Percentiles rank a stretch among this genome's conserved stretches.
Evolutionary conservation across 2,797 vertebrate genomes (phyloP).

Genomic region (Naso thynnoides): DNA sequence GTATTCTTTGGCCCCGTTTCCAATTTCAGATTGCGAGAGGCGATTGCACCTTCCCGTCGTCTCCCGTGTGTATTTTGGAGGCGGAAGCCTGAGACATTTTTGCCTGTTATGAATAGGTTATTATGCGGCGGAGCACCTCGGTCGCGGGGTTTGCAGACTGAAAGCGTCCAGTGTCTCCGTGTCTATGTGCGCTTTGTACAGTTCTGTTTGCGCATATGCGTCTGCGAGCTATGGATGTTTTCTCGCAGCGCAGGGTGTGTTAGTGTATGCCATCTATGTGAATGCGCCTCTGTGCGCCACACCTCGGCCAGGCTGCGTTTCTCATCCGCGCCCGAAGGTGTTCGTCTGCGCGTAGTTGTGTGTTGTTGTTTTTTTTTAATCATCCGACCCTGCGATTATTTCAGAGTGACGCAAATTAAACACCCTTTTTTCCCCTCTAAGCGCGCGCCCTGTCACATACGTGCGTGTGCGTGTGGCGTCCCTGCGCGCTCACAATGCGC

Average conservation of each 20-base stretch:
- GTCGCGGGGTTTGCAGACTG: constrained; percentile 55
- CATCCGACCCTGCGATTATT: not conserved
- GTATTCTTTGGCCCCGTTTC: constrained; percentile 71
- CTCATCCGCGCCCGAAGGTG: not conserved
- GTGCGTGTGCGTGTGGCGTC: no score
- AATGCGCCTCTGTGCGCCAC: constrained; percentile 73
- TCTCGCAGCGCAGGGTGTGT: constrained; percentile 58
- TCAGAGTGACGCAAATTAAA: constrained; percentile 11
- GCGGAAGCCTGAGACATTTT: constrained; percentile 76
- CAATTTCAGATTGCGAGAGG: constrained; percentile 68
- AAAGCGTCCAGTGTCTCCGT: constrained; percentile 81
- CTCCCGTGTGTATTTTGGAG: constrained; percentile 79
- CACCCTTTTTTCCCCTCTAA: constrained; percentile 10
- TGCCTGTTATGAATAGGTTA: constrained; percentile 81
- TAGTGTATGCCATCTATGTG: constrained; percentile 57
- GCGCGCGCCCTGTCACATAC: not conserved
- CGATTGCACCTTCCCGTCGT: constrained; percentile 67
- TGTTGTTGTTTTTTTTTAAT: constrained; percentile 1
- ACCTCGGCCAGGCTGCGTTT: constrained; percentile 4
- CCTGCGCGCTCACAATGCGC: constrained; percentile 7
- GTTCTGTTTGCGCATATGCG: constrained; percentile 65
- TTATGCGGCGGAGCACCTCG: constrained; percentile 72
- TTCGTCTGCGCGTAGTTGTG: not conserved
- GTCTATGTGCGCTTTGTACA: constrained; percentile 78
- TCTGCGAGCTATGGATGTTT: constrained; percentile 66